These are phyloP conservation scores for Uloborus plumipes DNA, from an alignment of 2,888 invertebrate genomes.

Conservation along the genomic window DNA sequence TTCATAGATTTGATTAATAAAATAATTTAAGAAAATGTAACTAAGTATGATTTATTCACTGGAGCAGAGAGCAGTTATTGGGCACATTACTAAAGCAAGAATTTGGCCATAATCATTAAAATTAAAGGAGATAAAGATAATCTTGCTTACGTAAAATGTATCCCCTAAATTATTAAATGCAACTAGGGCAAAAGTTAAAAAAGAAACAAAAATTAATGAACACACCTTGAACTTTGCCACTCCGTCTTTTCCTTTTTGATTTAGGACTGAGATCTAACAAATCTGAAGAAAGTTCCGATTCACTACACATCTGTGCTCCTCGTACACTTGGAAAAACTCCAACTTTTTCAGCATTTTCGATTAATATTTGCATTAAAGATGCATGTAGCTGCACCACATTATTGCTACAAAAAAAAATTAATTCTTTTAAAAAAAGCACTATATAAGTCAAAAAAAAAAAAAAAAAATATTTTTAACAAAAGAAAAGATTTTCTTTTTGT, in stretches of 20 bases:
- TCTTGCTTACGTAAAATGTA: no score
- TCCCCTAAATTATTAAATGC: no score
- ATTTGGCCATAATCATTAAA: no score
- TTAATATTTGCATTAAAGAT: constrained; percentile 77
- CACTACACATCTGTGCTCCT: constrained; percentile 64
- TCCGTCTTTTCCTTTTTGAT: constrained; percentile 83
- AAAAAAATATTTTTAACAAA: no score
- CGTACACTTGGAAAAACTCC: constrained; percentile 73
- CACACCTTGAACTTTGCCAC: constrained; percentile 88
- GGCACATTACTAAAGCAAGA: no score
- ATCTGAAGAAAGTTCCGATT: constrained; percentile 68
- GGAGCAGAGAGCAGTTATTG: no score
- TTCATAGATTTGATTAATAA: no score
- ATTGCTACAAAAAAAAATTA: constrained; percentile 21
- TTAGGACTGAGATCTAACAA: constrained; percentile 73
- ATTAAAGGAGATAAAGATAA: no score
- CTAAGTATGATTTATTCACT: no score
- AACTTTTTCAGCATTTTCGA: constrained; percentile 82
- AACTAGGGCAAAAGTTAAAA: not conserved
- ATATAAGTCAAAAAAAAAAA: no score
- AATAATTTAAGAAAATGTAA: no score
- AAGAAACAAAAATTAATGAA: constrained; percentile 45
- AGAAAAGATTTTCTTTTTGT: no score
- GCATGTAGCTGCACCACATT: constrained; percentile 31
- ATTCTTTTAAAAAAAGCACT: not conserved